Base-by-base conservation (phyloP, 2,113 vertebrate genomes). In the Saguinus midas region DNA sequence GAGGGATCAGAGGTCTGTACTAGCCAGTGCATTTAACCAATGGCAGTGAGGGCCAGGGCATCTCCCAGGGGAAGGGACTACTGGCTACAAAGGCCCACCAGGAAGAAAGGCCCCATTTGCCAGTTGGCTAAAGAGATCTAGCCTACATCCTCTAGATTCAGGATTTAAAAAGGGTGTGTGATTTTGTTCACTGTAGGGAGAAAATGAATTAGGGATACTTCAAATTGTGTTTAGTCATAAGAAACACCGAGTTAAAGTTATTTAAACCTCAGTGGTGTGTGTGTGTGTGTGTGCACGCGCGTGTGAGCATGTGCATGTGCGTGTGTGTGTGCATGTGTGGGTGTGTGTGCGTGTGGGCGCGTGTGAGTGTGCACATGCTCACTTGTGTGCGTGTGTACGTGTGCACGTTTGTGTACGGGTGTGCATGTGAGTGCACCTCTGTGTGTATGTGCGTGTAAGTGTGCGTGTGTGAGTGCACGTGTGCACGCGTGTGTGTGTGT, bases 21-120 rank as follows among this genome's bases (percentile, higher is more conserved):
- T 10, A 16, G 8, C 23, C 29, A 50, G 18, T 2, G 11, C n/a
- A 2, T 50, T 40, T 27, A 1, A 14, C 2, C 25, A 20, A 7
- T 2, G 1, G 1, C 1, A 3, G 23, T 11, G 20, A 32, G 10
- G 48, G 11, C 29, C 52, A 52, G 32, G 3, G 29, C 40, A 1
- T 14, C 78, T 50, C 55, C 8, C 58, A 32, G 8, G n/a, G 8
- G n/a, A 14, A 29, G 23, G 66, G 79, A 35, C 8, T 1, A n/a
- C 25, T 8, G 48, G 32, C 20, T 6, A 32, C 8, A 0, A 21
- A 18, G 40, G 9, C 20, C 37, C 13, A 40, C 32, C 14, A 3
- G 57, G 12, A 40, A 68, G 40, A 18, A n/a, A 12, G 5, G 11
- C 0, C 11, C 35, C 21, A 9, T 40, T 2, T 52, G 21, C 18